phyloP scores from a whole-genome alignment of 2,113 vertebrate species.

The Typhlomys cinereus region DNA sequence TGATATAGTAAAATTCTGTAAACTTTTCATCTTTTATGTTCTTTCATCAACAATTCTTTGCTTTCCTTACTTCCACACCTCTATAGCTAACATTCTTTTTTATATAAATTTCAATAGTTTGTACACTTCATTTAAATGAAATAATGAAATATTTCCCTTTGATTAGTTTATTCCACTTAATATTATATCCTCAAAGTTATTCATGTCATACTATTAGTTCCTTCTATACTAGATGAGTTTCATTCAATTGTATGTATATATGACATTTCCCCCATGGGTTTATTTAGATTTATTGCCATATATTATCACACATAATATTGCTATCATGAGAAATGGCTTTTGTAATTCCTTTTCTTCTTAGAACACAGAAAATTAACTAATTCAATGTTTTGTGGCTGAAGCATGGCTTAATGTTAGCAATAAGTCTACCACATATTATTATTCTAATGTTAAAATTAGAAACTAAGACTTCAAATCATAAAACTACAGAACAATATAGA shows the following conservation, averaged over 20 bases:
- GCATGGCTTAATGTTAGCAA: neutral
- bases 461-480: neutral
- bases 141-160: neutral
- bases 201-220: neutral
- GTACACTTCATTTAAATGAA: neutral
- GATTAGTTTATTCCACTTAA: neutral
- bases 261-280: neutral
- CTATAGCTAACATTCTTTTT: neutral
- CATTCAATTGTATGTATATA: neutral
- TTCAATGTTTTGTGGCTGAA: neutral
- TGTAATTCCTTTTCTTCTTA: neutral
- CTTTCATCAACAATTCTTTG: neutral
- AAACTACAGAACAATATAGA: neutral
- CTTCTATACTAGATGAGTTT: neutral
- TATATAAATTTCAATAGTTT: neutral
- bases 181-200: neutral
- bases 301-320: neutral
- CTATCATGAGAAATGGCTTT: neutral
- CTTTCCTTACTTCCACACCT: neutral
- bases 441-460: neutral
- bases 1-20: neutral
- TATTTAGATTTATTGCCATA: neutral
- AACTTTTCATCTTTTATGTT: neutral
- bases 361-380: neutral
- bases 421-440: neutral